Percentiles rank a stretch among this genome's conserved stretches.
Conservation (phyloP, 2,797 vertebrate species). For the Peromyscus aztecus region DNA sequence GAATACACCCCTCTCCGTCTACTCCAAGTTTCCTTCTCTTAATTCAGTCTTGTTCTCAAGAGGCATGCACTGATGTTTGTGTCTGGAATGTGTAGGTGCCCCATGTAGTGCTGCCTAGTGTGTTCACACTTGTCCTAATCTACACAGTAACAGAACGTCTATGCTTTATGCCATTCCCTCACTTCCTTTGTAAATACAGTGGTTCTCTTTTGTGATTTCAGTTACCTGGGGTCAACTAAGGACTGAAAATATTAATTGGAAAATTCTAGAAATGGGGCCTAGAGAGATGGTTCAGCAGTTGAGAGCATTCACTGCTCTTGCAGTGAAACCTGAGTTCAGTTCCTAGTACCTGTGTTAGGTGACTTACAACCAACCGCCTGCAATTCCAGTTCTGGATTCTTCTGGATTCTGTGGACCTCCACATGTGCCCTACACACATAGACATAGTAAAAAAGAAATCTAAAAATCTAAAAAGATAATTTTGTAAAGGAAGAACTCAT, state of each 20-base stretch:
- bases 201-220: neutral
- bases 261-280: neutral
- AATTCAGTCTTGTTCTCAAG: rapidly evolving
- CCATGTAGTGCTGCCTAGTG: neutral
- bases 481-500: neutral
- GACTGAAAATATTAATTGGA: neutral
- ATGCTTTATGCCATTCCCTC: neutral
- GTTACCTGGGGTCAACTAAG: neutral
- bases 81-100: neutral
- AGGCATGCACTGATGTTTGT: rapidly evolving
- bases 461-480: neutral
- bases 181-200: neutral
- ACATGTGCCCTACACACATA: neutral
- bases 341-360: neutral
- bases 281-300: no score
- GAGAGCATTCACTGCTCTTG: neutral
- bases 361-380: neutral
- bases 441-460: neutral
- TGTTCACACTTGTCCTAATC: neutral
- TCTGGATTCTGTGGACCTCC: neutral
- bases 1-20: neutral
- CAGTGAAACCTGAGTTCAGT: neutral
- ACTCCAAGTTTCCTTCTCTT: neutral
- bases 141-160: neutral
- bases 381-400: neutral